Evolutionary conservation across 2,113 vertebrate species (phyloP).

Genomic region (Pluvianellus socialis): DNA sequence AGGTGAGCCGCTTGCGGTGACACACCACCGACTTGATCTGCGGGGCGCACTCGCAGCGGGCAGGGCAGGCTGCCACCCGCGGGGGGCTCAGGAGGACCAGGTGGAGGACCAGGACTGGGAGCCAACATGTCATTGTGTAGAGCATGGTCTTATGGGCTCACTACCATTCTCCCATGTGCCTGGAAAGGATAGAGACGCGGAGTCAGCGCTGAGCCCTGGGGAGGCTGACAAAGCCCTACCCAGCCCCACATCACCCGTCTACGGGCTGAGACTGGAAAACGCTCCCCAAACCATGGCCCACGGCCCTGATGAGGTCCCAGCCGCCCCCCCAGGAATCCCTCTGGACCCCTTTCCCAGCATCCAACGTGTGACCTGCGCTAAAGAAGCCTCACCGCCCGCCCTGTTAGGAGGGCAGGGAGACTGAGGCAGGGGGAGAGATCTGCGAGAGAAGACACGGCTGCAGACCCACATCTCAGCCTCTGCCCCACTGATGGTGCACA

Average conservation of each 20-base stretch:
- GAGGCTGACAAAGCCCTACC: accelerated
- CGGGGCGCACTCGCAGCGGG: constrained; percentile 86
- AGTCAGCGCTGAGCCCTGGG: accelerated
- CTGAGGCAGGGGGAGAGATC: background rate
- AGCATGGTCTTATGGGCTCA: constrained; percentile 68
- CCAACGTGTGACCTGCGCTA: accelerated
- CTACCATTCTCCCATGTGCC: constrained; percentile 79
- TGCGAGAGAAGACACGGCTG: background rate
- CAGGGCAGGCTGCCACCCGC: constrained; percentile 76
- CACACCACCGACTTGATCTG: constrained; percentile 85
- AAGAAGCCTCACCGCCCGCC: accelerated
- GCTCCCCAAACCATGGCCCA: accelerated
- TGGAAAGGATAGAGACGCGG: constrained; percentile 1
- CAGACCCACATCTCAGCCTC: background rate
- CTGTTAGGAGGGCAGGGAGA: background rate
- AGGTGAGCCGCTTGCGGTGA: constrained; percentile 84
- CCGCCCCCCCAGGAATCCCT: background rate
- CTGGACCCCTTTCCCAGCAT: background rate
- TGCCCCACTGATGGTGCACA: background rate
- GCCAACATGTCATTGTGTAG: constrained; percentile 76
- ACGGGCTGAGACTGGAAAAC: background rate
- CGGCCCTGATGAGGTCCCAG: background rate
- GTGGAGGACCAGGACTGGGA: constrained; percentile 75
- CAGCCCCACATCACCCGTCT: accelerated
- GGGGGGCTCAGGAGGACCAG: constrained; percentile 69